These are phyloP conservation scores for Pomatorhinus ruficollis DNA, from an alignment of 2,113 vertebrate genomes.

Conservation along the genomic window DNA sequence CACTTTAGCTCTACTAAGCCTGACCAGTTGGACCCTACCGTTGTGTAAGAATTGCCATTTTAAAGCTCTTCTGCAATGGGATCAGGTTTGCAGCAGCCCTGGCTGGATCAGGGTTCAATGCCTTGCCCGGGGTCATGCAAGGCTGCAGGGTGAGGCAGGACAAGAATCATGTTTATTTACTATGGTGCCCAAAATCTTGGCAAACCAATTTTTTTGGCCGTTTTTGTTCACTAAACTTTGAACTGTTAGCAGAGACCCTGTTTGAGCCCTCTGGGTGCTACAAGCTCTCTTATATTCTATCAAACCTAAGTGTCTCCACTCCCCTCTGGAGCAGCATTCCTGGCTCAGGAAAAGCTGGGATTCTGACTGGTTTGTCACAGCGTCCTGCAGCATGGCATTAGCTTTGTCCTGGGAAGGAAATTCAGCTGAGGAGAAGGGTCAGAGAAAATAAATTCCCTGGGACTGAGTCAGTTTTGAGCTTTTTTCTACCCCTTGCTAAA, in stretches of 20 bases:
- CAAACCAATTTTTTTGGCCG: background rate
- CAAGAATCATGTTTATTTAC: background rate
- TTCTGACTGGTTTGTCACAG: background rate
- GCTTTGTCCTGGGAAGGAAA: background rate
- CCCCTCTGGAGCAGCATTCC: background rate
- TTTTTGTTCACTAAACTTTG: background rate
- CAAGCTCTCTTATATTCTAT: fast-evolving
- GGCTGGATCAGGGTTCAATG: background rate
- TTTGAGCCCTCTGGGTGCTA: background rate
- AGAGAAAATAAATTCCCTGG: background rate
- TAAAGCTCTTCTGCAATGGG: background rate
- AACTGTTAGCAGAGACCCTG: background rate
- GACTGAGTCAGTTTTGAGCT: background rate
- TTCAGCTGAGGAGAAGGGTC: background rate
- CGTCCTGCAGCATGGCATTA: background rate
- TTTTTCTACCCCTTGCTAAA: background rate
- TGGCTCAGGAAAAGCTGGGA: background rate
- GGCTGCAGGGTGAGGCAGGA: background rate
- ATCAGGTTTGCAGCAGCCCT: background rate
- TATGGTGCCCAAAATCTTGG: fast-evolving
- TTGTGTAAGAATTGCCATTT: background rate
- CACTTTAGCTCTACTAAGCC: background rate
- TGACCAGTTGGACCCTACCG: background rate
- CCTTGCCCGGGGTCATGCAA: background rate
- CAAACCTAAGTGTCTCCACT: background rate